Evolutionary conservation across 2,888 invertebrate species (phyloP).

Genomic region (Leucozona laternaria): DNA sequence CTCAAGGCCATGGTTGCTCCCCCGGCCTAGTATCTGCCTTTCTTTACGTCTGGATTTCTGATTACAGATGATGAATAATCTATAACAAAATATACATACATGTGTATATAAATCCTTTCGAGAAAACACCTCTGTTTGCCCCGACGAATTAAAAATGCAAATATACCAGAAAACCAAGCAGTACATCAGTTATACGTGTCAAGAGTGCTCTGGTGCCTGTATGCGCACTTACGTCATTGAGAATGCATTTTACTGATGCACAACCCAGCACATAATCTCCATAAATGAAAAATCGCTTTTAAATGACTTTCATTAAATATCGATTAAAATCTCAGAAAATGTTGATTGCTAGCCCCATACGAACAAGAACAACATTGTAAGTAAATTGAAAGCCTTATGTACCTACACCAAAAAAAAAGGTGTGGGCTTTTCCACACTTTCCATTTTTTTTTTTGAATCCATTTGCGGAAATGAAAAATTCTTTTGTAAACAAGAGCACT

Average conservation of each 20-base stretch:
- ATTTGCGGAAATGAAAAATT: constrained; percentile 48
- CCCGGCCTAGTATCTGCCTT: constrained; percentile 4
- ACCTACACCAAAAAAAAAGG: neutral
- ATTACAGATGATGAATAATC: constrained; percentile 47
- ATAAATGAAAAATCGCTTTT: constrained; percentile 36
- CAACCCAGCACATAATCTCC: neutral
- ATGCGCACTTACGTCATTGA: constrained; percentile 1
- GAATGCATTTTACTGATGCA: constrained; percentile 8
- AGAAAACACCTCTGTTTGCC: constrained; percentile 25
- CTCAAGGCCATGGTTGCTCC: neutral
- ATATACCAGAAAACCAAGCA: constrained; percentile 20
- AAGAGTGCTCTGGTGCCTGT: neutral
- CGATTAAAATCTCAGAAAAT: constrained; percentile 58
- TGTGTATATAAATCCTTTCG: constrained; percentile 26
- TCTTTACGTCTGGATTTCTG: constrained; percentile 10
- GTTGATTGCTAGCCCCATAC: constrained; percentile 4
- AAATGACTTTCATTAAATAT: constrained; percentile 62
- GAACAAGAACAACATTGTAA: constrained; percentile 14
- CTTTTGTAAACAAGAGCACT: constrained; percentile 48
- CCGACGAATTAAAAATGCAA: constrained; percentile 37
- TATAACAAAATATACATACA: constrained; percentile 32
- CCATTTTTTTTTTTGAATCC: constrained; percentile 33
- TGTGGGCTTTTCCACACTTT: constrained; percentile 23
- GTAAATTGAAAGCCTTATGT: constrained; percentile 61
- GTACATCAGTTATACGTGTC: constrained; percentile 26